phyloP scores from a whole-genome alignment of 2,797 vertebrate genomes.

The Spondyliosoma cantharus region DNA sequence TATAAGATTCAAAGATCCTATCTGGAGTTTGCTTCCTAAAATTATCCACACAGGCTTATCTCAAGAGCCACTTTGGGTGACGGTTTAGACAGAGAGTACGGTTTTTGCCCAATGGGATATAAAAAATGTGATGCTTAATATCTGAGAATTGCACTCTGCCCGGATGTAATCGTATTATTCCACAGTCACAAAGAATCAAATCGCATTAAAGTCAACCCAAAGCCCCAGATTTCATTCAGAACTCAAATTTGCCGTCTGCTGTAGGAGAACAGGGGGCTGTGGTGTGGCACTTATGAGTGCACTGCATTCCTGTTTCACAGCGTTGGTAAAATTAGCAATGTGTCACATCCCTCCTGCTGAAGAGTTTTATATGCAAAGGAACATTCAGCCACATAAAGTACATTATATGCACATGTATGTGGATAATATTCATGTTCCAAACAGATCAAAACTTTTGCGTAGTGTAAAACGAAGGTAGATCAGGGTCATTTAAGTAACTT shows the following conservation, averaged over 20 bases:
- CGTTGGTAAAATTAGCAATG: neutral
- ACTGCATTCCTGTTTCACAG: neutral
- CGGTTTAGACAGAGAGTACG: neutral
- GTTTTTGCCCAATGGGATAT: neutral
- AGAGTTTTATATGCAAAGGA: neutral
- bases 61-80: neutral
- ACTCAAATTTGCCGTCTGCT: neutral
- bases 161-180: neutral
- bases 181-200: slow-evolving; percentile 15
- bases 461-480: neutral
- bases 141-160: neutral
- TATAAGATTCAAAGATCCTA: neutral
- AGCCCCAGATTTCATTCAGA: neutral
- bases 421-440: neutral
- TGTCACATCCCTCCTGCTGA: neutral
- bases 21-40: neutral
- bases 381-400: neutral
- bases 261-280: neutral
- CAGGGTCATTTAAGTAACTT: neutral
- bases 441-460: neutral
- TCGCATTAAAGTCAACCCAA: neutral
- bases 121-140: neutral
- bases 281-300: neutral
- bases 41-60: too few relatives aligned
- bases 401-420: neutral